Evolutionary conservation across 2,888 invertebrate genomes (phyloP), one percentile per base, ranked within the genome.

Genomic region (Bimastos eiseni): DNA sequence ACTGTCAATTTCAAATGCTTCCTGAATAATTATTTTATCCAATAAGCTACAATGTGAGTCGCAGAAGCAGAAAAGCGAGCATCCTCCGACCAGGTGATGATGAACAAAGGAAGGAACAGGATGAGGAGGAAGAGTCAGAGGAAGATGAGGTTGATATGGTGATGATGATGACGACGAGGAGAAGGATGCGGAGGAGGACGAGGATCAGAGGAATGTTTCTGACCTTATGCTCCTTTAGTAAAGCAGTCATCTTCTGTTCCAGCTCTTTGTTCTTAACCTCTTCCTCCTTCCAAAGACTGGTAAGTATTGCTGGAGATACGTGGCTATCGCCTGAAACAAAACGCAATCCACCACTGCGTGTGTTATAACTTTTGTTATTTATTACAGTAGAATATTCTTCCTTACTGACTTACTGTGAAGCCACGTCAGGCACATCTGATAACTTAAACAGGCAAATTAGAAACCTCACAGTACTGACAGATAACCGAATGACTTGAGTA

Each of bases 241-340:
- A 88, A 11, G 88, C 90, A 83, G 92, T 93, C 91, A 93, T 92
- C 55, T 91, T 92, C 19, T 91, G 90, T 88, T 93, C 93, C n/a
- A 93, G 90, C 19, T 37, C 89, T 55, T 92, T 93, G n/a, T 92
- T 93, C 70, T 91, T 92, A 33, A 89, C 90, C 89, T 93, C 93
- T 36, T 93, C 92, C 49, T 92, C 92, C 88, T 92, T 92, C 93
- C 93, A 93, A 92, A 93, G 92, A n/a, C 90, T 90, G 21, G 93
- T 93, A 38, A 93, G 92, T 6, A 93, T 93, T 8, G 93, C 92
- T 21, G 93, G 93, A 6, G 93, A 93, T 91, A 93, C 92, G 89
- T 92, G 92, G 89, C 91, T 90, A 90, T 92, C 92, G 38, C 92
- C 93, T 93, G 91, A 19, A 4, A 70, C 70, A 3, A 70, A 70